Evolutionary conservation across 2,113 vertebrate species (phyloP).

Genomic region (Odocoileus virginianus): DNA sequence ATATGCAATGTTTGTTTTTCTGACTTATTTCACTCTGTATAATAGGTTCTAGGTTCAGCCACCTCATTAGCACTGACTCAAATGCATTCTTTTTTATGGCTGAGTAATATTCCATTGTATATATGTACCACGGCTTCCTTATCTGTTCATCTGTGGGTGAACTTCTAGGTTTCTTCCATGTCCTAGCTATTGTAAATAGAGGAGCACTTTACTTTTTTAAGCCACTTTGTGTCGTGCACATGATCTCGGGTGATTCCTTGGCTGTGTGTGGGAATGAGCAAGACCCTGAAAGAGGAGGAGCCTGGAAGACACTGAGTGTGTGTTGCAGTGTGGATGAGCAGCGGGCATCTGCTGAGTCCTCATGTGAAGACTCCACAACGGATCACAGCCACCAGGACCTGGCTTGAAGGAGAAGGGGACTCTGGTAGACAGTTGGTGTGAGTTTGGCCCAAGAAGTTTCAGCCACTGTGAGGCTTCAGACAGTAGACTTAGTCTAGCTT

Average conservation of each 20-base stretch:
- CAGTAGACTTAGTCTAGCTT: not conserved
- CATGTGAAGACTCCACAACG: too few species aligned
- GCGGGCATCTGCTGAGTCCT: fast-evolving
- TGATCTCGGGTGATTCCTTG: not conserved
- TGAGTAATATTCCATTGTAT: not conserved
- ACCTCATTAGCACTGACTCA: not conserved
- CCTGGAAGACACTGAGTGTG: not conserved
- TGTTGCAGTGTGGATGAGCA: not conserved
- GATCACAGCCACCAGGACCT: not conserved
- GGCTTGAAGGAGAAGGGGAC: not conserved
- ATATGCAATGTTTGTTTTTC: not conserved
- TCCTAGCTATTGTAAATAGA: not conserved
- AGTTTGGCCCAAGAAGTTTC: not conserved
- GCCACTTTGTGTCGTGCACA: not conserved
- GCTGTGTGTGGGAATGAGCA: not conserved
- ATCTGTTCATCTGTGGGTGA: not conserved
- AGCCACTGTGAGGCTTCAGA: not conserved
- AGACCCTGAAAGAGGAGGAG: not conserved
- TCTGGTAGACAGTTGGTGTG: too few species aligned
- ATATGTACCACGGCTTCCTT: not conserved
- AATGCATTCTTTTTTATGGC: not conserved
- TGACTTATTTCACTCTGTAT: not conserved
- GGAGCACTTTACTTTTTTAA: not conserved
- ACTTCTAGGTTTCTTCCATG: not conserved
- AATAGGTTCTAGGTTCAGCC: not conserved